Percentiles rank a stretch among this genome's conserved stretches.
Evolutionary conservation across 2,113 vertebrate species (phyloP).

Genomic region (Hylia prasina): DNA sequence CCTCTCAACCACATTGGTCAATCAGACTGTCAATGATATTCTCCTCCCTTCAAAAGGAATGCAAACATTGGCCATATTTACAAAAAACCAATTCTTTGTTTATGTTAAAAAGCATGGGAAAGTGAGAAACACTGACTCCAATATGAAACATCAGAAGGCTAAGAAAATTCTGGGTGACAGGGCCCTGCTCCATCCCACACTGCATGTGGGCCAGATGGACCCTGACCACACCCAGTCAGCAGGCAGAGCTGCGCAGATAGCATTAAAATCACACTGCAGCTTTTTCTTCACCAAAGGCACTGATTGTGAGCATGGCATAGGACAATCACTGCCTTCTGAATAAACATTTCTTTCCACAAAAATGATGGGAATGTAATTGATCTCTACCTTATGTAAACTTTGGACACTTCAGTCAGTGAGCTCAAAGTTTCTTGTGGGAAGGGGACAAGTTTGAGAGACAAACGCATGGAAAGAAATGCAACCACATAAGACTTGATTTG

Average conservation of each 20-base stretch:
- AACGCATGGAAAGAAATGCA: not conserved
- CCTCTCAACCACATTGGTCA: too few species aligned
- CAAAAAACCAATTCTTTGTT: too few species aligned
- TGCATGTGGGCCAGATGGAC: accelerated
- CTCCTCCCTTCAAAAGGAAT: too few species aligned
- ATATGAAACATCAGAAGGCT: too few species aligned
- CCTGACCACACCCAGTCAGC: not conserved
- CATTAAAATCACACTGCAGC: accelerated
- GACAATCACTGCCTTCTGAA: not conserved
- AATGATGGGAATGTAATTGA: not conserved
- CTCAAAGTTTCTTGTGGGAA: not conserved
- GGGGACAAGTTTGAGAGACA: not conserved
- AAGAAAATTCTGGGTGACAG: too few species aligned
- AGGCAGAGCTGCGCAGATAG: not conserved
- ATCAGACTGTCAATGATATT: too few species aligned
- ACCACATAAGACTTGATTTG: not conserved
- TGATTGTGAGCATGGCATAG: not conserved
- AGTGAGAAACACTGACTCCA: too few species aligned
- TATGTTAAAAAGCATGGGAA: too few species aligned
- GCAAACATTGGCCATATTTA: too few species aligned
- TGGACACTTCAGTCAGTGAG: not conserved
- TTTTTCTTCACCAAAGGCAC: not conserved
- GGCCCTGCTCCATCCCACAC: accelerated
- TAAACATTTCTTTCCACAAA: not conserved
- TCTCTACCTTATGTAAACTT: not conserved